Percentiles rank a stretch among this genome's conserved stretches.
These are phyloP conservation scores for Ctenomys sociabilis DNA, from an alignment of 2,113 vertebrate species.

Conservation along the genomic window DNA sequence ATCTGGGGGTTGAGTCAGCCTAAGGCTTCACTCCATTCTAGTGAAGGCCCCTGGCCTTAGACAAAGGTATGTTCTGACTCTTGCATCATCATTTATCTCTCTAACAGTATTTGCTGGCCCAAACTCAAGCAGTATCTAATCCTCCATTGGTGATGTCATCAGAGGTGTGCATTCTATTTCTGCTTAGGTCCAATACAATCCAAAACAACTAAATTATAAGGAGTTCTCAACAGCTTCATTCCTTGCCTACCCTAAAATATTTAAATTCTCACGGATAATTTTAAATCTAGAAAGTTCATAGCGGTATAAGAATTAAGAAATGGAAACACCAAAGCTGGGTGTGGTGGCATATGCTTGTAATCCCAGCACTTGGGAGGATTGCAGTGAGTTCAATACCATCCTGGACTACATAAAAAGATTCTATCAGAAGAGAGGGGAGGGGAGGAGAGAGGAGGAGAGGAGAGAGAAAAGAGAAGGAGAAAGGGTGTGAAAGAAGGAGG, in stretches of 20 bases:
- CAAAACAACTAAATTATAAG: neutral
- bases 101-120: neutral
- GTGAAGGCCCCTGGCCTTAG: neutral
- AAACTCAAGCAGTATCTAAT: neutral
- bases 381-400: neutral
- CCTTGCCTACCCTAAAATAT: neutral
- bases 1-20: neutral
- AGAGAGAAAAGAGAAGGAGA: too few relatives aligned
- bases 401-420: neutral
- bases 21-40: neutral
- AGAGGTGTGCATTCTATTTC: neutral
- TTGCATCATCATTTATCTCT: neutral
- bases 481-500: too few relatives aligned
- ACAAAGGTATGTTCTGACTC: neutral
- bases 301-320: neutral
- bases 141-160: neutral
- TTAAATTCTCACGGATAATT: conserved; percentile 18
- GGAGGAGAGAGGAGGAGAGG: too few relatives aligned
- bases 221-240: neutral
- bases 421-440: neutral
- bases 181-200: neutral
- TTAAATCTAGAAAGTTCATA: neutral
- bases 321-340: neutral
- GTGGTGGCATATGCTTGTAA: neutral
- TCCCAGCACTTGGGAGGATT: neutral